These are phyloP conservation scores for Dipus sagitta DNA, from an alignment of 2,797 vertebrate genomes.

Conservation along the genomic window DNA sequence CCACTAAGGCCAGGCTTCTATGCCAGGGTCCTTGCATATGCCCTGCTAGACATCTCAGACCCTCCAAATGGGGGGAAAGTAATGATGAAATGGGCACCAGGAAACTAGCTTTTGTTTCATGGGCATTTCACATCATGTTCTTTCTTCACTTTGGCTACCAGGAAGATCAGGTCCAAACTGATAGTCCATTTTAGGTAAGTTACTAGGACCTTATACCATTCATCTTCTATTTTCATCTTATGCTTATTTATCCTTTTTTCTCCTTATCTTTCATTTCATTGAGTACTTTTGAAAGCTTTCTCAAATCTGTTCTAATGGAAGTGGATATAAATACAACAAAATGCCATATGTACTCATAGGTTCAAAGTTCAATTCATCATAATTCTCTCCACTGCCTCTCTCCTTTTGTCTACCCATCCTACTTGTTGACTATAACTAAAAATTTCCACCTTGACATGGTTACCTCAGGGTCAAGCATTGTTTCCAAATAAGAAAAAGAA, in stretches of 20 bases:
- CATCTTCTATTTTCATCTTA: neutral
- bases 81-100: too few species aligned
- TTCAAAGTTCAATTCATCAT: neutral
- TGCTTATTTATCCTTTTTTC: neutral
- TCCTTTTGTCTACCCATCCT: neutral
- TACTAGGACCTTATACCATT: neutral
- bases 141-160: neutral
- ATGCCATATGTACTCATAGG: neutral
- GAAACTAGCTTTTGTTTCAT: neutral
- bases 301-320: neutral
- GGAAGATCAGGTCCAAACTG: neutral
- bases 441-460: neutral
- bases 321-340: neutral
- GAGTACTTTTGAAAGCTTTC: neutral
- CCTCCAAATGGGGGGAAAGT: rapidly evolving
- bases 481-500: neutral
- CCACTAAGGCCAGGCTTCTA: neutral
- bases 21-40: neutral
- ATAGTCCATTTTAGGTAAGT: neutral
- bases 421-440: neutral
- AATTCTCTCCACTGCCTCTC: neutral
- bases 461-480: neutral
- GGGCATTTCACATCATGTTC: neutral
- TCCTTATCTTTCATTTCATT: neutral
- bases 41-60: neutral